Conservation (phyloP, 1,140 invertebrate genomes). For the Aleiodes sp. region DNA sequence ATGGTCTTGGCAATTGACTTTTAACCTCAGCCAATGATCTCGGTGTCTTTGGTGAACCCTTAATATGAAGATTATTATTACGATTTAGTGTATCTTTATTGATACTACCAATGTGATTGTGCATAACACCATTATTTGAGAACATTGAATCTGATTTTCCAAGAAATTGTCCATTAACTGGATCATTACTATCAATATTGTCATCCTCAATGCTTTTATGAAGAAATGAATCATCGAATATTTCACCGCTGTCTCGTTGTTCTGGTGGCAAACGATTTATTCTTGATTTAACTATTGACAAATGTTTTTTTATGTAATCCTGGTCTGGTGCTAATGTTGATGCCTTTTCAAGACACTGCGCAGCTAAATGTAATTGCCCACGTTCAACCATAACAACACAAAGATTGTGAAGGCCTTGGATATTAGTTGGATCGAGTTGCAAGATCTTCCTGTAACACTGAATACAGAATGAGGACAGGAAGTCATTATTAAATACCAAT, state of each 20-base stretch:
- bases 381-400: constrained; percentile 95
- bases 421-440: constrained; percentile 87
- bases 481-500: no score
- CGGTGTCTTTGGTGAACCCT: background rate
- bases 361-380: constrained; percentile 83
- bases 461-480: constrained; percentile 41
- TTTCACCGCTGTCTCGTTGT: constrained; percentile 51
- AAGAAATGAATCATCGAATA: constrained; percentile 59
- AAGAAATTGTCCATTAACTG: constrained; percentile 47
- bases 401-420: constrained; percentile 94
- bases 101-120: constrained; percentile 48
- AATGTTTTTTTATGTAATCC: constrained; percentile 78
- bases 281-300: constrained; percentile 84
- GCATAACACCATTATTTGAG: constrained; percentile 48
- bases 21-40: background rate
- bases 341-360: constrained; percentile 83
- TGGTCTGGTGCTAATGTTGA: constrained; percentile 84
- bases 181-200: constrained; percentile 36
- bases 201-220: constrained; percentile 26
- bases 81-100: background rate
- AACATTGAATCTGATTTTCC: constrained; percentile 52
- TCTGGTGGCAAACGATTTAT: constrained; percentile 61
- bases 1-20: background rate
- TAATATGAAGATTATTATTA: background rate
- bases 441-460: constrained; percentile 92